Evolutionary conservation across 2,113 vertebrate genomes (phyloP).

Genomic region (Bufo bufo): DNA sequence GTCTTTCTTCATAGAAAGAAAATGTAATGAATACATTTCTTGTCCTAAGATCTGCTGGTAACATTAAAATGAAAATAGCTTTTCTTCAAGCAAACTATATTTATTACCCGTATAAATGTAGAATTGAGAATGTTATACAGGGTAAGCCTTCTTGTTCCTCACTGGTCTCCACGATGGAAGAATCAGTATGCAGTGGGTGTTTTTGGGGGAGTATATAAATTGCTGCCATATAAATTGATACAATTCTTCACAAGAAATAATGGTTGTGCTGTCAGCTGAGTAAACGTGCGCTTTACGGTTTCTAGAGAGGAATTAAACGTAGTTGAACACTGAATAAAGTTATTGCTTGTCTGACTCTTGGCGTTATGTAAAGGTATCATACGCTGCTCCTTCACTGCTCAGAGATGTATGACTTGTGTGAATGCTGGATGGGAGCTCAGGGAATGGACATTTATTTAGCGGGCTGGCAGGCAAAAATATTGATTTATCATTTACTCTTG

Average conservation of each 20-base stretch:
- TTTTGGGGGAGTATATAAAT: background rate
- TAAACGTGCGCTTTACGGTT: constrained; percentile 26
- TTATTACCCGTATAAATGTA: background rate
- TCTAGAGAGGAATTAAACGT: constrained; percentile 32
- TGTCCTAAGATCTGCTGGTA: background rate
- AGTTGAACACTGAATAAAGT: constrained; percentile 20
- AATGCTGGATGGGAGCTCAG: background rate
- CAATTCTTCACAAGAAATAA: constrained; percentile 18
- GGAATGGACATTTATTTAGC: background rate
- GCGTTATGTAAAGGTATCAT: background rate
- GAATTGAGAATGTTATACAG: background rate
- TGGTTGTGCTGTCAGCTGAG: constrained; percentile 14
- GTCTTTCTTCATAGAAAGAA: background rate
- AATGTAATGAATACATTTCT: background rate
- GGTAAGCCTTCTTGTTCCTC: background rate
- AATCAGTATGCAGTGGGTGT: constrained; percentile 10
- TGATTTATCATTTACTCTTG: background rate
- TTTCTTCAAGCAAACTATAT: background rate
- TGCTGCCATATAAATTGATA: constrained; percentile 13
- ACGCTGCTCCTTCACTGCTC: background rate
- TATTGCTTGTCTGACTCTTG: constrained; percentile 6
- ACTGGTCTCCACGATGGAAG: background rate
- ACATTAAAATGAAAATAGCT: background rate
- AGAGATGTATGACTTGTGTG: background rate
- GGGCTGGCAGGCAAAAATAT: background rate